Evolutionary conservation across 2,888 invertebrate species (phyloP).

Genomic region (Philonicus albiceps): DNA sequence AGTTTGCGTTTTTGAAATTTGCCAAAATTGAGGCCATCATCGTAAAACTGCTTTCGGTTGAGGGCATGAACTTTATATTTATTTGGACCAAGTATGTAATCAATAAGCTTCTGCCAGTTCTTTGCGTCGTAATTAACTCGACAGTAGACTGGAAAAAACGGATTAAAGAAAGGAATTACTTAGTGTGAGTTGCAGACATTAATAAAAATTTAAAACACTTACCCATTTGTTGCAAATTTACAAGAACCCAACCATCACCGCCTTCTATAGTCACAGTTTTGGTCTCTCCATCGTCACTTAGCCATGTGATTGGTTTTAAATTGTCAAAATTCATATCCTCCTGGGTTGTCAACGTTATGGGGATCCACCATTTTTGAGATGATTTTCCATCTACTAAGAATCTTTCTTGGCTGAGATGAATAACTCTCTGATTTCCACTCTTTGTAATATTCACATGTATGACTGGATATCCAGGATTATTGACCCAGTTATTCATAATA

Average conservation of each 20-base stretch:
- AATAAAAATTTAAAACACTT: not conserved
- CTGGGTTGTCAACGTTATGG: too few species aligned
- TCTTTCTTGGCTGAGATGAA: too few species aligned
- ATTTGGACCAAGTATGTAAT: conserved; percentile 21
- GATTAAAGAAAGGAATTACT: too few species aligned
- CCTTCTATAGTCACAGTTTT: too few species aligned
- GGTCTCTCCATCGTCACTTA: not conserved
- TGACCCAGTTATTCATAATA: conserved; percentile 25
- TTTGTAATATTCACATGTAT: too few species aligned
- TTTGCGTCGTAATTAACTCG: conserved; percentile 37
- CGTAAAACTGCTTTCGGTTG: conserved; percentile 76
- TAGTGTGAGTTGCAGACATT: too few species aligned
- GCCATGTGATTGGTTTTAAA: not conserved
- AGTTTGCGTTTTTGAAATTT: too few species aligned
- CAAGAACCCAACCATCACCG: too few species aligned
- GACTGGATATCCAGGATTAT: too few species aligned
- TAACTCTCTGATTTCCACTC: too few species aligned
- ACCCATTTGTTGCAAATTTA: conserved; percentile 14
- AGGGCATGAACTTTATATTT: conserved; percentile 52
- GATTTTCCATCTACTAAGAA: too few species aligned
- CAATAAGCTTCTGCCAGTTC: conserved; percentile 36
- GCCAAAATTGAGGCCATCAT: conserved; percentile 73
- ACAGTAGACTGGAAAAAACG: not conserved
- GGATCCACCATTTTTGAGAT: too few species aligned
- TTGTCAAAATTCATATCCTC: not conserved